Conservation (phyloP, 2,113 vertebrate genomes). For the Syrmaticus mikado region DNA sequence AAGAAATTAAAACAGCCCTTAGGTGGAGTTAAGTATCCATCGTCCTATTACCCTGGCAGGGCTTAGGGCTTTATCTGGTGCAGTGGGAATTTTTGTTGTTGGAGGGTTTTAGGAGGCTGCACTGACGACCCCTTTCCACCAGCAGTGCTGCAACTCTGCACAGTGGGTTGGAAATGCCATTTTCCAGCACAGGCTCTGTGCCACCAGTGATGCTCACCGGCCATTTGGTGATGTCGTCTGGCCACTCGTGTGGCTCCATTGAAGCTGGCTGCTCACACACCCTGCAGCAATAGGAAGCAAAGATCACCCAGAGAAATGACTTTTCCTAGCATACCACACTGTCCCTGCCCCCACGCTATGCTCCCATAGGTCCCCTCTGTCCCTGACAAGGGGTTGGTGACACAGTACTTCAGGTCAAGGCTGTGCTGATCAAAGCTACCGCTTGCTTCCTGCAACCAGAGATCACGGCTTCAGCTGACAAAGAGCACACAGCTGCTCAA, state of each 20-base stretch:
- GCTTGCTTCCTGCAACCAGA: neutral
- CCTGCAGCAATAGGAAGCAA: constrained; percentile 73
- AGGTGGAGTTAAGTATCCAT: neutral
- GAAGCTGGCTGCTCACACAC: constrained; percentile 96
- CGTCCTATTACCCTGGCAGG: neutral
- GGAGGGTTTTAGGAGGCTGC: neutral
- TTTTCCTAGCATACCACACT: neutral
- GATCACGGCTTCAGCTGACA: rapidly evolving
- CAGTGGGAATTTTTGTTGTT: neutral
- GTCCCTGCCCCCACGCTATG: neutral
- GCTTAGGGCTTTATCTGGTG: neutral
- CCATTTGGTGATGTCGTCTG: constrained; percentile 99
- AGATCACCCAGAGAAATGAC: neutral
- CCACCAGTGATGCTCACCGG: constrained; percentile 81
- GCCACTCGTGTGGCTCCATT: constrained; percentile 93
- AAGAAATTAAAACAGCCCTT: neutral
- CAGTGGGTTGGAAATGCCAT: neutral
- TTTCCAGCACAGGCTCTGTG: neutral
- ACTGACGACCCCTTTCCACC: neutral
- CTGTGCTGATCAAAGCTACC: neutral
- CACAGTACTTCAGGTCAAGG: neutral
- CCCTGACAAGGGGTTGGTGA: neutral
- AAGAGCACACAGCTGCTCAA: neutral
- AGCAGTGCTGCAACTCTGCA: neutral
- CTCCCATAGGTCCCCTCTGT: neutral